phyloP scores from a whole-genome alignment of 2,113 vertebrate species.

The Tachuris rubrigastra region DNA sequence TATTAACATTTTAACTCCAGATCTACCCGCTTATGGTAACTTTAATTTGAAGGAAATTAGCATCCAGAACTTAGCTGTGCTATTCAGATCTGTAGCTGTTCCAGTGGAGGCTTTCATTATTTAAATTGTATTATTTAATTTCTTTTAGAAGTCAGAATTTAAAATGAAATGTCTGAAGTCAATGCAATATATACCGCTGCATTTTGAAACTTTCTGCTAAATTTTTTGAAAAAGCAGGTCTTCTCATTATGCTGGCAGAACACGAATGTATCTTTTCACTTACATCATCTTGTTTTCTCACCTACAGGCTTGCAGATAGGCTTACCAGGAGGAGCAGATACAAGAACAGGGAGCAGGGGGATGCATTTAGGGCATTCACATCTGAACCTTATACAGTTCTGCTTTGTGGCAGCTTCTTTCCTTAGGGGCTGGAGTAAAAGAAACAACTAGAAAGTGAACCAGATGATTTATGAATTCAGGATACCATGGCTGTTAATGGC shows the following conservation, averaged over 20 bases:
- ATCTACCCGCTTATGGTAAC: not conserved
- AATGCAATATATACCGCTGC: not conserved
- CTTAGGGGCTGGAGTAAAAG: not conserved
- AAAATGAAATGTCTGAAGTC: not conserved
- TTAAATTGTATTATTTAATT: not conserved
- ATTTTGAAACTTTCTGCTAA: not conserved
- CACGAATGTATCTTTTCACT: not conserved
- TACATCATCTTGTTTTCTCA: not conserved
- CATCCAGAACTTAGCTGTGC: not conserved
- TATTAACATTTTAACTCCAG: not conserved
- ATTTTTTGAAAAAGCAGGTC: not conserved
- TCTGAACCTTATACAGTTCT: not conserved
- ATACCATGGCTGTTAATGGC: not conserved
- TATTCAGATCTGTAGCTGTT: not conserved
- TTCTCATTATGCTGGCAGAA: not conserved
- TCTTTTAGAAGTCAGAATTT: not conserved
- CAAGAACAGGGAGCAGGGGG: not conserved
- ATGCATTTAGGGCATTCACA: not conserved
- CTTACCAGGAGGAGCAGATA: not conserved
- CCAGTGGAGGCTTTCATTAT: not conserved
- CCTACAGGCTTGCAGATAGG: not conserved
- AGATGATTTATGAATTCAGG: slow-evolving; percentile 26
- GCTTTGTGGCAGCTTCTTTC: not conserved
- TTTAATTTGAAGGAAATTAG: not conserved
- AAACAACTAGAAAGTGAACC: not conserved